Base-by-base conservation (phyloP, 2,113 vertebrate genomes). In the Periophthalmodon schlosseri region DNA sequence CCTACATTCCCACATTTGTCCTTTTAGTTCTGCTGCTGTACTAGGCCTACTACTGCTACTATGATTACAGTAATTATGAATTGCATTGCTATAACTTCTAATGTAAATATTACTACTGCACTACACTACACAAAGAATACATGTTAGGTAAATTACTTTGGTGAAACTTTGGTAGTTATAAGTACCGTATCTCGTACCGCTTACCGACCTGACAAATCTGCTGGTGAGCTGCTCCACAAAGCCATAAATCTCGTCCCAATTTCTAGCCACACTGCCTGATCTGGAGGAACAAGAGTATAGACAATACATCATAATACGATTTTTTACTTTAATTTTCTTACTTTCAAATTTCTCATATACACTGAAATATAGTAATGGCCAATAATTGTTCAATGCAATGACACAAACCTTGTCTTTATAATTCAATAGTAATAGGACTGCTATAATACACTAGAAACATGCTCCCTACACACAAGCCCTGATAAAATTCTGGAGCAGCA, bases 141-240 rank as follows among this genome's bases (percentile, higher is more conserved):
- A 44, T 44, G 8, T 11, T 10, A 44, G 8, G 39, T 44, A 44
- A 44, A 10, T 44, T 44, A 44, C 39, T 44, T 44, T 44, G 39
- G 39, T 39, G 3, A 39, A 39, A 39, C 36, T 39, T 39, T 9
- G 0, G 36, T 7, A 39, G 5, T 39, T 39, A 9, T 39, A 39
- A 39, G 8, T 39, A 39, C 8, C 4, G 36, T 39, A 39, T 39
- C 5, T 44, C 10, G 10, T 44, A 44, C 39, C 39, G 13, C 60
- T 14, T 16, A 73, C 81, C 70, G 86, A 98, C 97, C 96, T 99
- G 74, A 97, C 95, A 89, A 99, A 99, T 91, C 95, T 94, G 68
- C 94, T 92, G 0, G 96, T 97, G 85, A 99, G 94, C 74, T 96
- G 95, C 69, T 95, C 87, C 46, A 96, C 97, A 88, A 99, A 99